Evolutionary conservation across 2,113 vertebrate genomes (phyloP), one percentile per base, ranked within the genome.

Genomic region (Muscicapa adusta): DNA sequence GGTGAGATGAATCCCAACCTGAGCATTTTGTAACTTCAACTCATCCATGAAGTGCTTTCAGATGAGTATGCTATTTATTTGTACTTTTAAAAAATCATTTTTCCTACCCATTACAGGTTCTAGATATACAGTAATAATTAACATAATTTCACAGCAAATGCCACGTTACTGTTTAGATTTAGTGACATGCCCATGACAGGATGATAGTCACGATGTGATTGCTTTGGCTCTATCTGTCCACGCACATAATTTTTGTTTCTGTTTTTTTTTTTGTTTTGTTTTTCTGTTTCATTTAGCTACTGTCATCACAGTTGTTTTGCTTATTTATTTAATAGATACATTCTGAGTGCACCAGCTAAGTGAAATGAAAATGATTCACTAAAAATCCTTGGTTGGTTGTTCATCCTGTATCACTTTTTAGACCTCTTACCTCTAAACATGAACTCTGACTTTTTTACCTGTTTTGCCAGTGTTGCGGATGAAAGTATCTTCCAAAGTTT

Each of bases 391-490:
- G 14, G 8, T 12, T 68, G 26, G 10, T 33, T 60, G n/a, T 9
- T 20, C 9, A 1, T 18, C 20, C 65, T 65, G 7, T 5, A 87
- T 33, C 23, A 61, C 9, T 85, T 84, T 40, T 66, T 45, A 74
- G 45, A 95, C 24, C 23, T 87, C 60, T 72, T 51, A 78, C 76
- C 14, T 53, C 50, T 63, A 79, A 77, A 78, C 10, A 88, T 26
- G 43, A 80, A 92, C 94, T 63, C 20, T 36, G 48, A 63, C 3
- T 60, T 47, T 45, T 60, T 97, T 93, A 99, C 99, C 99, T 76
- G 99, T 99, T 98, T 99, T 99, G 25, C 99, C 99, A 76, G 99
- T 98, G 71, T 99, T 99, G 70, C 97, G 98, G 96, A 99, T 98
- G 95, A 98, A 98, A 12, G 98, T 98, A 47, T 95, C 94, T 91